Conservation (phyloP, 2,797 vertebrate species). For the Falco rusticolus region DNA sequence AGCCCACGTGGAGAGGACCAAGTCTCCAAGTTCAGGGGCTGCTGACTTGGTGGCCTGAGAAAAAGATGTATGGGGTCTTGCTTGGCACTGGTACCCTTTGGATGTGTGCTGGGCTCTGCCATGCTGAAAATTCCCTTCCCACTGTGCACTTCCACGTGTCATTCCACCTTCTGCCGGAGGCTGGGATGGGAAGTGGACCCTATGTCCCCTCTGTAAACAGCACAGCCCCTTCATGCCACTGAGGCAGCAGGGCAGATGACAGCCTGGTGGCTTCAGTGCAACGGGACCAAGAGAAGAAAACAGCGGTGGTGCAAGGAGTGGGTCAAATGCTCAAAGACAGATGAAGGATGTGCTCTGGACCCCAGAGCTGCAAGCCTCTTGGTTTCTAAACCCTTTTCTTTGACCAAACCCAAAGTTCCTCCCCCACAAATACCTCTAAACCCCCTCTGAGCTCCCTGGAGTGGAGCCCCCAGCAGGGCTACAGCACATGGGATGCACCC, state of each 20-base stretch:
- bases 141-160: fast-evolving
- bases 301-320: neutral
- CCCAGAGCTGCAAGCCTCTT: neutral
- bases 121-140: neutral
- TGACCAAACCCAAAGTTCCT: neutral
- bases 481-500: neutral
- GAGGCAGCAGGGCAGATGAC: neutral
- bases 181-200: neutral
- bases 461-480: neutral
- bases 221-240: neutral
- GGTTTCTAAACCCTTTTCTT: neutral
- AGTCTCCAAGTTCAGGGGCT: neutral
- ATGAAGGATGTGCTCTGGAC: neutral
- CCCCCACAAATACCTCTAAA: neutral
- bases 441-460: neutral
- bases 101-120: neutral
- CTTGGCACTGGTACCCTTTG: neutral
- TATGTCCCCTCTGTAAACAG: neutral
- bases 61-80: neutral
- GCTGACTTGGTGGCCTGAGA: neutral
- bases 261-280: neutral
- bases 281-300: neutral
- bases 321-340: neutral
- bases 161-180: neutral
- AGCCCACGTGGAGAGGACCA: neutral